phyloP scores from a whole-genome alignment of 1,140 invertebrate species.

The Rhysida immarginata region DNA sequence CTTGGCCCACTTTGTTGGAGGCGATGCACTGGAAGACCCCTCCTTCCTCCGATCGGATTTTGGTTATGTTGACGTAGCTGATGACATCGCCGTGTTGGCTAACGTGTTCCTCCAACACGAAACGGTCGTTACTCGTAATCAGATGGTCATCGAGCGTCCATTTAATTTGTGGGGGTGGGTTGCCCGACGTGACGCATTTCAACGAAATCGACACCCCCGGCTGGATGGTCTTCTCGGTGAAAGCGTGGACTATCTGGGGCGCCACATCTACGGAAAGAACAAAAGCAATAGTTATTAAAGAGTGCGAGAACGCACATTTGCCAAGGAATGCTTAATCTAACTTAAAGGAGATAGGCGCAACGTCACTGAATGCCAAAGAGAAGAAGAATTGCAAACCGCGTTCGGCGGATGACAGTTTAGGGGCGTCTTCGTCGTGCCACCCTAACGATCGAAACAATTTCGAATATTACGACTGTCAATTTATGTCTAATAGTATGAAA shows the following conservation, averaged over 20 bases:
- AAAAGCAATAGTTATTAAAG: constrained; percentile 3
- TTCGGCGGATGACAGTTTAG: too few relatives aligned
- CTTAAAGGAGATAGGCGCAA: too few relatives aligned
- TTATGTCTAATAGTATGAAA: too few relatives aligned
- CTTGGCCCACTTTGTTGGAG: constrained; percentile 57
- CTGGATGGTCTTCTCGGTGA: constrained; percentile 66
- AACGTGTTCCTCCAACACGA: constrained; percentile 47
- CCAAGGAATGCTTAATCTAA: neutral
- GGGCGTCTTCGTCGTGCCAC: too few relatives aligned
- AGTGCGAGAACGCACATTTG: neutral
- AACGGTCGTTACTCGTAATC: constrained; percentile 42
- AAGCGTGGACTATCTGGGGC: constrained; percentile 61
- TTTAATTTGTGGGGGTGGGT: constrained; percentile 56
- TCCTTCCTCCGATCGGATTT: constrained; percentile 68
- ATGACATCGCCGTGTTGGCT: constrained; percentile 67
- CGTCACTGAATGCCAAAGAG: too few relatives aligned
- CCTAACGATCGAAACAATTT: too few relatives aligned
- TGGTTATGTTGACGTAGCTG: constrained; percentile 67
- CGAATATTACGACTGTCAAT: too few relatives aligned
- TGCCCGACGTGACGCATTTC: constrained; percentile 69
- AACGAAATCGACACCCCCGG: constrained; percentile 66
- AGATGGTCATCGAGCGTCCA: constrained; percentile 67
- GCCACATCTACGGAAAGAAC: constrained; percentile 48
- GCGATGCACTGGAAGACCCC: constrained; percentile 69
- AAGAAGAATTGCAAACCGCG: too few relatives aligned